Evolutionary conservation across 2,113 vertebrate genomes (phyloP), one percentile per base, ranked within the genome.

Genomic region (Aptenodytes patagonicus): DNA sequence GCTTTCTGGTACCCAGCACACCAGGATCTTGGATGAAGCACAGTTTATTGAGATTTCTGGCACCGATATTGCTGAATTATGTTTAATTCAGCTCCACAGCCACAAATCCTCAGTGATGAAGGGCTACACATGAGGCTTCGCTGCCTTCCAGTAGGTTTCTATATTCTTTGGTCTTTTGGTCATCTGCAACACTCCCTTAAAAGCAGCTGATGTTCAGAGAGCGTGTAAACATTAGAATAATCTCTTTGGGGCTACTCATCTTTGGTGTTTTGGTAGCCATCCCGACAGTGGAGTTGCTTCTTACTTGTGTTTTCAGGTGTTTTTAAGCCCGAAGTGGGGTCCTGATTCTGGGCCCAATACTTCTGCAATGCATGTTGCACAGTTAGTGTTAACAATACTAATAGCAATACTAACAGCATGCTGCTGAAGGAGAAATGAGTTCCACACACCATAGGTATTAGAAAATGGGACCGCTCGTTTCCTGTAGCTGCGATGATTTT

Each of bases 31-130:
- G 62, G 87, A 94, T 75, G 71, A 89, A 94, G 24, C 68, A 94
- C 66, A 64, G 83, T 94, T 94, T 91, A 88, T 62, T 77, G 89
- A 89, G 66, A 91, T 69, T 97, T 95, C 75, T 93, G 94, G 93
- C 87, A 93, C 26, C 0, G 3, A 24, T 51, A 16, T 51, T 0
- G 1, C 61, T 95, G 91, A 83, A 93, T 88, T 97, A 36, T 66
- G 38, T 71, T 93, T 95, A 87, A 91, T 91, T 96, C 84, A 76
- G 52, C 40, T 93, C 66, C 80, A 36, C 62, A 96, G 82, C 26
- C 71, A 91, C 46, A 87, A 88, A 91, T 12, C 24, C 42, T 86
- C 55, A n/a, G 70, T 38, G 29, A 55, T 77, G 73, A 82, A 87
- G 68, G 82, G 31, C 62, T 66, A 55, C 32, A 83, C 66, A 88